Evolutionary conservation across 2,888 invertebrate species (phyloP), one percentile per base, ranked within the genome.

Genomic region (Epistrophe eligans): DNA sequence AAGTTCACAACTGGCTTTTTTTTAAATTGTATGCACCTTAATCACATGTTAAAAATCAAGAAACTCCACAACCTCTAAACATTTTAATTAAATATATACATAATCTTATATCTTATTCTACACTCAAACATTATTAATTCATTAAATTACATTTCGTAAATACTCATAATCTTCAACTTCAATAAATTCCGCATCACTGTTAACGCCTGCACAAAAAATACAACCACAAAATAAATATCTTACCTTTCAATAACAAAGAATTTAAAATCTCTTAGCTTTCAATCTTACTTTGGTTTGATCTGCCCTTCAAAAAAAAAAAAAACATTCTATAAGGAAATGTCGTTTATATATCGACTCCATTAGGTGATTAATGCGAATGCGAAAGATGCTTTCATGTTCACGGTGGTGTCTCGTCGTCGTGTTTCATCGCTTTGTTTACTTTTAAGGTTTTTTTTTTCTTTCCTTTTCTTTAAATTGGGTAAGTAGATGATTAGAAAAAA

Each of bases 301-400:
- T 45, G 57, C 57, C 72, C 72, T 72, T 72, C 38, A 64, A 66
- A 64, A 50, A 8, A 40, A n/a, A n/a, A n/a, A n/a, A n/a, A n/a
- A n/a, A n/a, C n/a, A n/a, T n/a, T n/a, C 38, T 45, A 9, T 13
- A 57, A 10, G 32, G 15, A 48, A 64, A 64, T 77, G 72, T 60
- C 79, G 40, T 50, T 70, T 58, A 58, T 45, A n/a, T n/a, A n/a
- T n/a, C 79, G 67, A 66, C 79, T 76, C 84, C 84, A 84, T 84
- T 84, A 84, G 84, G 13, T 84, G 79, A 84, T 84, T 84, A 84
- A 84, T 84, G 74, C n/a, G n/a, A n/a, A n/a, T n/a, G n/a, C n/a
- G n/a, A 64, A 52, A 50, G 64, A 57, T 40, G 35, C 79, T 76
- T 79, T 79, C 57, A 83, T 74, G 74, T 74, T 79, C 13, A 38